A percentile compares a stretch with the other conserved stretches of the same genome.
These are phyloP conservation scores for Callimico goeldii DNA, from an alignment of 2,797 vertebrate genomes.

Conservation along the genomic window DNA sequence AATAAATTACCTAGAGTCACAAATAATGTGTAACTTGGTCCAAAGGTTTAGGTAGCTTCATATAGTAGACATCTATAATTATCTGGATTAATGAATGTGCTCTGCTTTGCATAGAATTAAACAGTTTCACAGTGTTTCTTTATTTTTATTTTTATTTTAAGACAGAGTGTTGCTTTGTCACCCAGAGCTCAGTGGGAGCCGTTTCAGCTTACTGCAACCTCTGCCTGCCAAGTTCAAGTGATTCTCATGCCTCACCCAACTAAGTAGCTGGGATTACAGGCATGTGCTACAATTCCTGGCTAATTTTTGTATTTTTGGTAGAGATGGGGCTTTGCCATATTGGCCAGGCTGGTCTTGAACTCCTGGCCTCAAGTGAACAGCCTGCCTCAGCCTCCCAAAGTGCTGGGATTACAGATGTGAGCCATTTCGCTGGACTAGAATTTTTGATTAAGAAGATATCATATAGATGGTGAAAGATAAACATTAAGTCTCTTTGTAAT, in stretches of 20 bases:
- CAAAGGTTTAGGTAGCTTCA: slow-evolving; percentile 40
- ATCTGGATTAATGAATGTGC: slow-evolving; percentile 34
- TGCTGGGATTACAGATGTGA: neutral
- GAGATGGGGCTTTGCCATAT: neutral
- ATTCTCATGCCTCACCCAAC: neutral
- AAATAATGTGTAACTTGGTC: neutral
- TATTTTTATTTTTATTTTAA: neutral
- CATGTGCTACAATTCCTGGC: neutral
- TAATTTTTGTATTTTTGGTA: neutral
- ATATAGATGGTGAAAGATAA: slow-evolving; percentile 49
- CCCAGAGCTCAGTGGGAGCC: neutral
- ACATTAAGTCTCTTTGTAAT: slow-evolving; percentile 62
- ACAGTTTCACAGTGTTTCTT: neutral
- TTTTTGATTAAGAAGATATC: slow-evolving; percentile 46
- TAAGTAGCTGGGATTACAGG: neutral
- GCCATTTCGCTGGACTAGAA: neutral
- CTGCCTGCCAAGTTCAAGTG: neutral
- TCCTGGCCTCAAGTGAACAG: neutral
- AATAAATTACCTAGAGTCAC: neutral
- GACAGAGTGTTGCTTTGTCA: neutral
- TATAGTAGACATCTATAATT: neutral
- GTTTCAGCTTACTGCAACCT: neutral
- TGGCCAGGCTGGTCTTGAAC: neutral
- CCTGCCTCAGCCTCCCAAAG: neutral
- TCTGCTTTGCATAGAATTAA: neutral